Evolutionary conservation across 2,113 vertebrate genomes (phyloP).

Genomic region (Ptychochromis oligacanthus): DNA sequence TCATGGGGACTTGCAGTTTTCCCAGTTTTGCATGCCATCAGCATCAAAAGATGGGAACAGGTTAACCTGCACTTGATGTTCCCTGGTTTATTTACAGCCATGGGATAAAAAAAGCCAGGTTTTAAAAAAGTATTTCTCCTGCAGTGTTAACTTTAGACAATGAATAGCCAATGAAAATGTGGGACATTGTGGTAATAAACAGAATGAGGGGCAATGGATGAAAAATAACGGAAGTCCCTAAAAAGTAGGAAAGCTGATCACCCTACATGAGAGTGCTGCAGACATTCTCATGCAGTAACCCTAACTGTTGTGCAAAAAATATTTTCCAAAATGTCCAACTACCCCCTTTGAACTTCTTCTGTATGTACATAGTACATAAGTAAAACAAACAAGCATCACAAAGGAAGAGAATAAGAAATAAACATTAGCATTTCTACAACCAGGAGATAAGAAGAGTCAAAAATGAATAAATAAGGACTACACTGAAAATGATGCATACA

Average conservation of each 20-base stretch:
- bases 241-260: background rate
- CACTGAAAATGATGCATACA: background rate
- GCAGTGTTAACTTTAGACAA: background rate
- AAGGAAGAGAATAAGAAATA: too few species aligned
- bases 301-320: background rate
- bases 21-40: background rate
- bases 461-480: background rate
- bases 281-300: background rate
- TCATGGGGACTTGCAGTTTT: background rate
- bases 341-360: background rate
- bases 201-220: background rate
- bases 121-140: background rate
- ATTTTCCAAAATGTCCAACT: background rate
- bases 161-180: background rate
- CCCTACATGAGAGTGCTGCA: background rate
- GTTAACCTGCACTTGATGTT: background rate
- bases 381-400: background rate
- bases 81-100: background rate
- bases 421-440: too few species aligned
- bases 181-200: background rate
- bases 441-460: background rate
- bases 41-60: background rate
- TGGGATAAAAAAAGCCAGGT: background rate
- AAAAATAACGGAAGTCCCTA: background rate
- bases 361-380: background rate